Evolutionary conservation across 2,797 vertebrate species (phyloP), one percentile per base, ranked within the genome.

Genomic region (Notolepis coatsorum): DNA sequence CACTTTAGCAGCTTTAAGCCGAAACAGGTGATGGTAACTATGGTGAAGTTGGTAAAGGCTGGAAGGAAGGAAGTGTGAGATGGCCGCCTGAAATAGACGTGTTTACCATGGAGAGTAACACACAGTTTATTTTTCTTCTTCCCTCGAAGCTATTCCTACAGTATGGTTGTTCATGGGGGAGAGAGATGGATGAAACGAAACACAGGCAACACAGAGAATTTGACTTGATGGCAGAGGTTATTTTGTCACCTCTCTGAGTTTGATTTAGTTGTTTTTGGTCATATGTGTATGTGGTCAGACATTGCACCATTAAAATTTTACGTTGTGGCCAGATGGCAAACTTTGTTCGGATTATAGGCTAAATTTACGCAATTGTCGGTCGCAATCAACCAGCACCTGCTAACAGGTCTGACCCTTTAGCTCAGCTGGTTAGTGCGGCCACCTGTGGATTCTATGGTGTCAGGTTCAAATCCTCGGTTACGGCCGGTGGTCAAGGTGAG

Each of bases 61-160:
- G 68, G n/a, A 79, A 63, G 61, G 54, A 72, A 80, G 39, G 53
- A 80, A 77, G 76, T 79, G 73, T 25, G 56, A 85, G 76, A 75
- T 68, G 48, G 73, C 78, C n/a, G 65, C 80, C 83, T 68, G 68
- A 89, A 92, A 92, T 91, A 90, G 88, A 89, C 54, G 62, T 65
- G 75, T 72, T 92, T 90, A 81, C 89, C 86, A 87, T 91, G 81
- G 90, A 65, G 64, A 61, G 75, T 88, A 87, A 88, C 83, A 85
- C 65, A 53, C 64, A 41, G 73, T 69, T 79, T 64, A 48, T 20
- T 54, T 60, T 71, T 48, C 61, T 58, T 47, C 50, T 48, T 37
- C 70, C 54, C 61, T 59, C 51, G 24, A 51, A 59, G 52, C 65
- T 62, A 54, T 81, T 65, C 77, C 51, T 71, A 39, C 69, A n/a